phyloP scores from a whole-genome alignment of 92 coral and sea anemone genomes.

The Ricordea florida region DNA sequence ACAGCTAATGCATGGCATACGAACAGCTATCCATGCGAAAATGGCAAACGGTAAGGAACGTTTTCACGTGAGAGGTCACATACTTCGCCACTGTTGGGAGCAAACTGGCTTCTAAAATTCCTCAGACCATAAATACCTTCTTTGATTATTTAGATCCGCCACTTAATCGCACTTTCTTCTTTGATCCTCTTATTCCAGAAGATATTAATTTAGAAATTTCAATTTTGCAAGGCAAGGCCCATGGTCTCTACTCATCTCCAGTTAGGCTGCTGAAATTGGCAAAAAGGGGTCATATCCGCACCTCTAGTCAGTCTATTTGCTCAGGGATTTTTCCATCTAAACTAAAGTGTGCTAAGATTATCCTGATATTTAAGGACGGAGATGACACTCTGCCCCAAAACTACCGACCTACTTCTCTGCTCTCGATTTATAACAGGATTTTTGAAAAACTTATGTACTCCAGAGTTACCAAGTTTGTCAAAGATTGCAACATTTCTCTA shows the following conservation, averaged over 20 bases:
- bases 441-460: too few species aligned
- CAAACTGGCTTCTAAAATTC: constrained; percentile 22
- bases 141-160: constrained; percentile 18
- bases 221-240: constrained; percentile 3
- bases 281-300: neutral
- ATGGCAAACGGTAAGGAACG: too few species aligned
- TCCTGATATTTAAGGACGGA: constrained; percentile 27
- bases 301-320: constrained; percentile 13
- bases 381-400: constrained; percentile 8
- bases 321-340: constrained; percentile 25
- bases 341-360: constrained; percentile 18
- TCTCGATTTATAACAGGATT: neutral
- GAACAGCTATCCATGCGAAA: too few species aligned
- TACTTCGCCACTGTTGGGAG: constrained; percentile 19
- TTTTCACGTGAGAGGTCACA: too few species aligned
- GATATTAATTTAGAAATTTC: constrained; percentile 7
- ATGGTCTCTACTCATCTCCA: constrained; percentile 23
- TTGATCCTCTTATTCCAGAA: constrained; percentile 16
- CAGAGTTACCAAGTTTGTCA: too few species aligned
- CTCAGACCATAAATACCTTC: neutral
- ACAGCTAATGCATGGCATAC: too few species aligned
- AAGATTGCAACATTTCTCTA: too few species aligned
- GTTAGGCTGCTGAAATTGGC: neutral
- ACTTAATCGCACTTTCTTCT: constrained; percentile 8
- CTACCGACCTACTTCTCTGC: constrained; percentile 4